phyloP scores from a whole-genome alignment of 1,140 invertebrate genomes.

The Lasaia peninsularis region DNA sequence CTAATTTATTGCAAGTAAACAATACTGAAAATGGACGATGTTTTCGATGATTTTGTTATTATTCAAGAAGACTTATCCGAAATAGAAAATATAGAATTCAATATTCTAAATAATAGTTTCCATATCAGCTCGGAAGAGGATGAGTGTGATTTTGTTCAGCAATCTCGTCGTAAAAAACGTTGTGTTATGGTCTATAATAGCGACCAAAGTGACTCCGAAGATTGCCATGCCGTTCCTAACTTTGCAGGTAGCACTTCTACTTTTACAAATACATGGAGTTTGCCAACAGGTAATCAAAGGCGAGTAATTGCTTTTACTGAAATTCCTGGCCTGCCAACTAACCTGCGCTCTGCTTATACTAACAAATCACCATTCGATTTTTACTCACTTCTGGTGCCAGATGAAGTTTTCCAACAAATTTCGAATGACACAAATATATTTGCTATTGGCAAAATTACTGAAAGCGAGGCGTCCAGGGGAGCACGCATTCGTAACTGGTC shows the following conservation, averaged over 20 bases:
- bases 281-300: background rate
- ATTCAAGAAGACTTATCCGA: slow-evolving; percentile 1
- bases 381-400: background rate
- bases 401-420: background rate
- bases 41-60: slow-evolving; percentile 1
- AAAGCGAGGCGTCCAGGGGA: background rate
- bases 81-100: background rate
- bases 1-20: too few relatives aligned
- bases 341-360: background rate
- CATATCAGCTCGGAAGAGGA: slow-evolving; percentile 4
- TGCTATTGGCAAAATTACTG: background rate
- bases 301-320: background rate
- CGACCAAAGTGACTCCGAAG: background rate
- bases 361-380: background rate
- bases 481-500: background rate
- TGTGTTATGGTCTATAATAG: background rate
- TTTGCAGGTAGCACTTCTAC: background rate
- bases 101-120: background rate
- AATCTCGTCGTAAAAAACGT: background rate
- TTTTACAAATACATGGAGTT: background rate
- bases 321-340: background rate
- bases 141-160: too few relatives aligned
- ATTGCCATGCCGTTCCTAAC: background rate
- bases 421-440: background rate
- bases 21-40: background rate